Conservation (phyloP, 1,140 invertebrate genomes). For the Nephila pilipes region DNA sequence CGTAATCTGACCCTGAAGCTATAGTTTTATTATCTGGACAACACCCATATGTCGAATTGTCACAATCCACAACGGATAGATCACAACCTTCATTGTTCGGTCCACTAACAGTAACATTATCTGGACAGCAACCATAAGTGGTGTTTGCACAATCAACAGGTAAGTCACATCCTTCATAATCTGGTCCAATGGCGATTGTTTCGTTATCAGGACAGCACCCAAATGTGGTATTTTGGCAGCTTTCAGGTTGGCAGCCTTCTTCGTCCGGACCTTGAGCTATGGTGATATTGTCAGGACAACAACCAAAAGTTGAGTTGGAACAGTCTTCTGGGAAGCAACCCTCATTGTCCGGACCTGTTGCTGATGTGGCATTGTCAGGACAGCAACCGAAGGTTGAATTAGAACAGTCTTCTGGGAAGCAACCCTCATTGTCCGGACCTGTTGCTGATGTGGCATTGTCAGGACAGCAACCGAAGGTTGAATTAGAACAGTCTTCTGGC, state of each 20-base stretch:
- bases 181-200: conserved; percentile 81
- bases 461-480: conserved; percentile 89
- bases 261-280: conserved; percentile 88
- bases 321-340: conserved; percentile 84
- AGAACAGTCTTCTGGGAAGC: conserved; percentile 54
- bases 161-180: conserved; percentile 88
- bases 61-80: conserved; percentile 83
- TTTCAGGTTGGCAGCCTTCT: conserved; percentile 90
- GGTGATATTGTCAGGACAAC: conserved; percentile 82
- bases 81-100: conserved; percentile 83
- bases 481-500: conserved; percentile 80
- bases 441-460: conserved; percentile 91
- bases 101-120: conserved; percentile 84
- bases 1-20: conserved; percentile 88
- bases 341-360: conserved; percentile 84
- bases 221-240: conserved; percentile 79
- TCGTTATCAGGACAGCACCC: conserved; percentile 86
- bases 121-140: conserved; percentile 88
- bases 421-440: conserved; percentile 81
- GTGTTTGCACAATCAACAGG: conserved; percentile 82
- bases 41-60: conserved; percentile 85
- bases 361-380: conserved; percentile 91
- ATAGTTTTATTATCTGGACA: conserved; percentile 89
- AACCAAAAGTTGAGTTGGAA: conserved; percentile 85
- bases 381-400: conserved; percentile 89